Evolutionary conservation across 2,113 vertebrate genomes (phyloP), one percentile per base, ranked within the genome.

Genomic region (Felis chaus): DNA sequence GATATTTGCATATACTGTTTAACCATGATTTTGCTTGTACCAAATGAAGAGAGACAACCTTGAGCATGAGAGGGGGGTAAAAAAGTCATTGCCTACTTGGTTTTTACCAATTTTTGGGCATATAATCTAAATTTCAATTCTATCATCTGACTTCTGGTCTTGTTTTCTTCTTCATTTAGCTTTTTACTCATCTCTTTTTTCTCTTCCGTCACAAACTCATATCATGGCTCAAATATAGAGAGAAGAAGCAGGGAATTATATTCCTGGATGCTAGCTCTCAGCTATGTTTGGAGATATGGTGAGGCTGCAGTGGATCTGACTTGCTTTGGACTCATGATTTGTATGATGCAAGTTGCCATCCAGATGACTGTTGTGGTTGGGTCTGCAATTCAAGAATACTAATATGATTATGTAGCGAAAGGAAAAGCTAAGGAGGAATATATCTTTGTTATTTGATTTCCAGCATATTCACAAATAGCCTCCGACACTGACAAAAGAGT

Each of bases 401-500:
- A 53, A 76, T 39, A 57, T 63, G 33, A 92, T 79, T 76, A 7
- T 81, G 27, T 13, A 78, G 36, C 18, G 11, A 66, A 86, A 45
- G 91, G 79, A 84, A 95, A 87, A 48, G 19, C n/a, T 82, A 82
- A 57, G 33, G 45, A 61, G 31, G 48, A 87, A 76, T 45, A 31
- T 50, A 57, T 95, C 74, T 91, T 89, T 85, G 63, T 53, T 90
- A 41, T 65, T 88, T 71, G 76, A 94, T 89, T 97, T 97, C 80
- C 83, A 90, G 84, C 73, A 41, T 85, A 84, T 29, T 92, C n/a
- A 0, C 66, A 61, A 65, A 94, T 25, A 57, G 53, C 29, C 88
- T 93, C 97, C 50, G 25, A 41, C 10, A 14, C 19, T 50, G 61
- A 93, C 39, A 69, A 69, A 61, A 81, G 82, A 88, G 39, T 53